phyloP scores from a whole-genome alignment of 2,113 vertebrate genomes.

The Aplodontia rufa region DNA sequence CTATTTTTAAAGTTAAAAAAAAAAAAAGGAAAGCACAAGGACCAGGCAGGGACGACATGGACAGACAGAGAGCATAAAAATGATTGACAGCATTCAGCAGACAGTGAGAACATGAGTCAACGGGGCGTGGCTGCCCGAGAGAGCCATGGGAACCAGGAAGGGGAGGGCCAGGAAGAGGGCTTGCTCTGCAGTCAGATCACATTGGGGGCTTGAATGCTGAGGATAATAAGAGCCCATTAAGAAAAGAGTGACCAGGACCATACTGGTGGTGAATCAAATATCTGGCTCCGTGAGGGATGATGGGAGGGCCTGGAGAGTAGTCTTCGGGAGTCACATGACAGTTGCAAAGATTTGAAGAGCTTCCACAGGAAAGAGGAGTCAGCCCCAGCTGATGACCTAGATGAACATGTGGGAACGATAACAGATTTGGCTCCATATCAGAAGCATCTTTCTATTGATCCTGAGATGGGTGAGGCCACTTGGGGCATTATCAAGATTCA shows the following conservation, averaged over 20 bases:
- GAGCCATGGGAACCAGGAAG: slow-evolving; percentile 1
- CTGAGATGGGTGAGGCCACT: not conserved
- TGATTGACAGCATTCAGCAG: not conserved
- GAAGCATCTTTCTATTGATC: not conserved
- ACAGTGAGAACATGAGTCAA: not conserved
- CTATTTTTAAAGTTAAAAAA: not conserved
- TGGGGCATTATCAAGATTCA: not conserved
- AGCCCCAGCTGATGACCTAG: not conserved
- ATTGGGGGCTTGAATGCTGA: not conserved
- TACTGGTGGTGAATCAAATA: not conserved
- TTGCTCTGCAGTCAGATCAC: not conserved
- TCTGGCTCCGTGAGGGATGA: not conserved
- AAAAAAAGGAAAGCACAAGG: not conserved
- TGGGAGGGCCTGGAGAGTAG: not conserved
- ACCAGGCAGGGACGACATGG: not conserved
- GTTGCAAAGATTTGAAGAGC: not conserved
- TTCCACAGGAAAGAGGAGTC: not conserved
- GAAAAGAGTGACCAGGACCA: not conserved
- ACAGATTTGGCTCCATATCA: not conserved
- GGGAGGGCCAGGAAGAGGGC: not conserved
- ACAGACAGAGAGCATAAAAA: not conserved
- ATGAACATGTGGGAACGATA: not conserved
- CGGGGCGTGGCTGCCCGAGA: not conserved
- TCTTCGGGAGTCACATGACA: not conserved
- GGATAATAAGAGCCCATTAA: not conserved